A percentile compares a stretch with the other conserved stretches of the same genome.
Conservation (phyloP, 2,888 invertebrate genomes). For the Saturnia japonica region DNA sequence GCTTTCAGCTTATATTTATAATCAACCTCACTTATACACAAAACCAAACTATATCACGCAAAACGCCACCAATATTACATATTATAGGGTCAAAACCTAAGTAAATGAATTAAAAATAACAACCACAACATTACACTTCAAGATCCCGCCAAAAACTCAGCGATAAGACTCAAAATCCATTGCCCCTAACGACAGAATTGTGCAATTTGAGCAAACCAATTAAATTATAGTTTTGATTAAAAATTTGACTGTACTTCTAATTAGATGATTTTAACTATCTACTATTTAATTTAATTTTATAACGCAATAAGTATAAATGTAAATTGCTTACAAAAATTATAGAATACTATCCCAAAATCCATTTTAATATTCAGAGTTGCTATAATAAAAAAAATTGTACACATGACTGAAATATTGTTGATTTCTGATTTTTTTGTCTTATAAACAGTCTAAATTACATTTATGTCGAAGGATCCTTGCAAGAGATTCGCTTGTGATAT, state of each 20-base stretch:
- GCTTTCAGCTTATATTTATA: no score
- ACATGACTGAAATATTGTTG: conserved; percentile 62
- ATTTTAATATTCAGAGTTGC: conserved; percentile 44
- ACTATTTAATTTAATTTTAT: not conserved
- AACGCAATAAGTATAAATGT: not conserved
- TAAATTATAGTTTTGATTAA: not conserved
- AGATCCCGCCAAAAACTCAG: no score
- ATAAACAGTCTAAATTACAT: conserved; percentile 53
- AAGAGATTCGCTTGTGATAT: conserved; percentile 90
- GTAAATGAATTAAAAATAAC: no score
- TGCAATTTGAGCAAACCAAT: no score
- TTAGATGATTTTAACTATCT: not conserved
- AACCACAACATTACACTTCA: no score
- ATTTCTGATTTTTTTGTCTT: conserved; percentile 50
- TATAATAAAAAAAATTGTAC: conserved; percentile 52
- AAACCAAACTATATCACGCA: no score
- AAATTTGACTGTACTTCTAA: not conserved
- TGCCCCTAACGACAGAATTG: no score
- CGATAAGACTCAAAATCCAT: no score
- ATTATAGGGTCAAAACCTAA: no score
- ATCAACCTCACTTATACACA: no score
- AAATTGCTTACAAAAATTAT: no score
- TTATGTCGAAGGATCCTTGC: conserved; percentile 87
- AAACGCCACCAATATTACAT: no score
- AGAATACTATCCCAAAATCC: not conserved